Evolutionary conservation across 2,113 vertebrate genomes (phyloP).

Genomic region (Tretioscincus oriximinensis): DNA sequence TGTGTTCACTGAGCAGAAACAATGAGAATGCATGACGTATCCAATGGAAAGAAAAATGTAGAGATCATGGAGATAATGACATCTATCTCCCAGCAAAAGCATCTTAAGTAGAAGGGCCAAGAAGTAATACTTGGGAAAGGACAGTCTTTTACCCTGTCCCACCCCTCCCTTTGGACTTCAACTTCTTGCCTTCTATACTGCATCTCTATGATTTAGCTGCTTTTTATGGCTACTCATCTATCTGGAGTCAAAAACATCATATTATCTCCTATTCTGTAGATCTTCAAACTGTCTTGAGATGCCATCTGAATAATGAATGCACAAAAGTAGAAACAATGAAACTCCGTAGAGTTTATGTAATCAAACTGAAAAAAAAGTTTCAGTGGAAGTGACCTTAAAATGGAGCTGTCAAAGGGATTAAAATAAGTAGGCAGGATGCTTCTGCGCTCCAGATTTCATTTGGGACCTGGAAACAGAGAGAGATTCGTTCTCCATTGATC

Average conservation of each 20-base stretch:
- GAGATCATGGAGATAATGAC: constrained; percentile 50
- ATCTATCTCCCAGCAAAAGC: constrained; percentile 53
- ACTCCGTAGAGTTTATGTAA: neutral
- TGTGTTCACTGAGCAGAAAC: constrained; percentile 63
- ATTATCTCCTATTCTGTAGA: neutral
- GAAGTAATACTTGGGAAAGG: neutral
- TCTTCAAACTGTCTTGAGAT: neutral
- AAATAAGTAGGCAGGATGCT: neutral
- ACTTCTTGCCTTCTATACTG: no score
- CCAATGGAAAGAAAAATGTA: constrained; percentile 40
- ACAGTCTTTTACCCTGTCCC: no score
- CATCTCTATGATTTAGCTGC: neutral
- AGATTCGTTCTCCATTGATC: neutral
- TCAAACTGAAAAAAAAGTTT: neutral
- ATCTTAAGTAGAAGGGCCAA: neutral
- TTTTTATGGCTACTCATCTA: neutral
- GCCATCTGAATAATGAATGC: neutral
- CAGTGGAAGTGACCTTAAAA: no score
- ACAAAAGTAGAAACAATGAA: neutral
- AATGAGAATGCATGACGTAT: constrained; percentile 53
- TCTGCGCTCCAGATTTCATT: neutral
- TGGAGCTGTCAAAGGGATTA: no score
- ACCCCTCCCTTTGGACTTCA: no score
- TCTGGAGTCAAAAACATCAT: neutral
- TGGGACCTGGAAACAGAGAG: neutral